Base-by-base conservation (phyloP, 2,797 vertebrate genomes). In the Cuniculus paca region DNA sequence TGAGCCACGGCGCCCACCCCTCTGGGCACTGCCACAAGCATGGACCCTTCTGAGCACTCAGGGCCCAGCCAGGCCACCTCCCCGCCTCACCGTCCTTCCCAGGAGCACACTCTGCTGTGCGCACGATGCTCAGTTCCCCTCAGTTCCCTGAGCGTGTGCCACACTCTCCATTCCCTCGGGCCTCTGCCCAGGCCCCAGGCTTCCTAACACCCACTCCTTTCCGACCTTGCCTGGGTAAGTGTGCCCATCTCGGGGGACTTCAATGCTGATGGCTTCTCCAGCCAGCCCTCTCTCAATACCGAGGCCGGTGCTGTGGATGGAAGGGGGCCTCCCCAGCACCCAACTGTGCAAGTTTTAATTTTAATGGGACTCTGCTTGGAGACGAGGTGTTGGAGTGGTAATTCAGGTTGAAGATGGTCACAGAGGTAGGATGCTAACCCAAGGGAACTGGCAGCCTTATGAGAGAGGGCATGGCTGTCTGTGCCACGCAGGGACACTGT, bases 21-120 rank as follows among this genome's bases (percentile, higher is more conserved):
- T 45, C 70, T 36, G 2, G 74, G 20, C 75, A 60, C 11, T 4
- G 0, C 34, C 52, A 6, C 7, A 0, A 0, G 0, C 34, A 48
- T 45, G 39, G 14, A 7, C 68, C 75, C 31, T 65, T n/a, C 20
- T 52, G 31, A 1, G 12, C 19, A 9, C 8, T 48, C 31, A 0
- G n/a, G 58, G 26, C 5, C 81, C 4, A 11, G 17, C n/a, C 31
- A n/a, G 12, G 45, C 65, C 52, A 2, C 19, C 24, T 50, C 6
- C 6, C 5, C 5, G 34, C 34, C 39, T 4, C 4, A 1, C 1
- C 36, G 34, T 6, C 63, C 45, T 42, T 14, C 24, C 7, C 6
- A 42, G 13, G 39, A 20, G 3, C 3, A 5, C 10, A 3, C 24
- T 34, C 20, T 0, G 2, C 39, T 45, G 22, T 26, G 39, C 39